Percentiles rank a stretch among this genome's conserved stretches.
Conservation (phyloP, 2,797 vertebrate genomes). For the Gambelia wislizenii region DNA sequence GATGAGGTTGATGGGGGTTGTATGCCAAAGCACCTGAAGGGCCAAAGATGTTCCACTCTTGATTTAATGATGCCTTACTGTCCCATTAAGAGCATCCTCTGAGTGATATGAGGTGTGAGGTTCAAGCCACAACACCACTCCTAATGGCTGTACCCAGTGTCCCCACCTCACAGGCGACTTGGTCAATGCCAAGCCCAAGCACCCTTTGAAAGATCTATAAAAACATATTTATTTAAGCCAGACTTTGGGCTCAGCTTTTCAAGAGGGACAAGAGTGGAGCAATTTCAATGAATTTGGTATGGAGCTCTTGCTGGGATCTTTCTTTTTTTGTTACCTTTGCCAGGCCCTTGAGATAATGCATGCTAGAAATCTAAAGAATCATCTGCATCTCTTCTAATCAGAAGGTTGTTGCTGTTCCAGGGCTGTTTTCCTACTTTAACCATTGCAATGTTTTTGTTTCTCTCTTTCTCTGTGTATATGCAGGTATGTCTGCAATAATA, state of each 20-base stretch:
- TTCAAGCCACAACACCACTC: neutral
- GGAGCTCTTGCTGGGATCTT: neutral
- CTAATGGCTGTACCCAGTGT: neutral
- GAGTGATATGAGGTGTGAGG: neutral
- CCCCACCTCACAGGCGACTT: neutral
- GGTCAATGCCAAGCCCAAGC: neutral
- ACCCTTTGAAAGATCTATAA: neutral
- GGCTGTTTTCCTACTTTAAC: no score
- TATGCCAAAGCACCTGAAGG: no score
- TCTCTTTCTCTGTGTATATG: neutral
- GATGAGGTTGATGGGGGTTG: no score
- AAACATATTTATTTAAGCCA: neutral
- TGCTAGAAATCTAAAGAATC: neutral
- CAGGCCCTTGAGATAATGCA: neutral
- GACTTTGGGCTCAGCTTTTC: neutral
- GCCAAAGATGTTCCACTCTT: no score
- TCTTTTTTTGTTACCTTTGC: neutral
- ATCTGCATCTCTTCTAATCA: neutral
- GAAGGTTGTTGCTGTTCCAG: neutral
- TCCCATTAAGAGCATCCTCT: neutral
- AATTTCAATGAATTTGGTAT: neutral
- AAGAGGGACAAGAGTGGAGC: neutral
- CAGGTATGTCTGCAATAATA: constrained; percentile 46
- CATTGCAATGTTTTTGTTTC: no score
- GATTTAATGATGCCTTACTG: neutral